Evolutionary conservation across 2,113 vertebrate genomes (phyloP).

Genomic region (Tragulus kanchil): DNA sequence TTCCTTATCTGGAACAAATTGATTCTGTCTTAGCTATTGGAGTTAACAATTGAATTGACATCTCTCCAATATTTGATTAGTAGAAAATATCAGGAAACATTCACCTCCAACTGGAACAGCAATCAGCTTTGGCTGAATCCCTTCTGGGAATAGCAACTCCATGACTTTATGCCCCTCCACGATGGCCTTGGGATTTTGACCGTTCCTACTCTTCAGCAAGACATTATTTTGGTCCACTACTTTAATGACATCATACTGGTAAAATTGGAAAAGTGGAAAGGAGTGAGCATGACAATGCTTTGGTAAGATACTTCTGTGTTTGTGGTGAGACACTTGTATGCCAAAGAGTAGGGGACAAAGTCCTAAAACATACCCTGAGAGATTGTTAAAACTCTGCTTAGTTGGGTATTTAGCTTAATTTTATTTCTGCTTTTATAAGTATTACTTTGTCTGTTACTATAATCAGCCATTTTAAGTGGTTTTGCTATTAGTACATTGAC

Average conservation of each 20-base stretch:
- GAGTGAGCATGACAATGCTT: not conserved
- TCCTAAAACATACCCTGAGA: not conserved
- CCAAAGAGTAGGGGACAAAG: not conserved
- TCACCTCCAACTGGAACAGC: not conserved
- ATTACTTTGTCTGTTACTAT: not conserved
- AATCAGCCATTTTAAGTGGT: not conserved
- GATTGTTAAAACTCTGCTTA: not conserved
- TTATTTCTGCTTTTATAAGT: conserved; percentile 29
- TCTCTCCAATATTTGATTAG: not conserved
- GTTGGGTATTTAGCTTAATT: not conserved
- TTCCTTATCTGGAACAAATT: not conserved
- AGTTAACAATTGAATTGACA: not conserved
- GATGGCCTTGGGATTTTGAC: not conserved
- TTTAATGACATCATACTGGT: not conserved
- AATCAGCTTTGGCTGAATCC: not conserved
- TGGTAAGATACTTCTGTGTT: not conserved
- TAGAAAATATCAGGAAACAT: not conserved
- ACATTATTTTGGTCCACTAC: not conserved
- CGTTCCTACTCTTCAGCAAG: not conserved
- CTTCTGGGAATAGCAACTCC: not conserved
- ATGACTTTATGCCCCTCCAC: not conserved
- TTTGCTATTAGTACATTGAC: not conserved
- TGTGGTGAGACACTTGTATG: not conserved
- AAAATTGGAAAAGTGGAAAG: not conserved
- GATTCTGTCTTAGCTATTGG: not conserved